Evolutionary conservation across 2,797 vertebrate species (phyloP).

Genomic region (Anguilla anguilla): DNA sequence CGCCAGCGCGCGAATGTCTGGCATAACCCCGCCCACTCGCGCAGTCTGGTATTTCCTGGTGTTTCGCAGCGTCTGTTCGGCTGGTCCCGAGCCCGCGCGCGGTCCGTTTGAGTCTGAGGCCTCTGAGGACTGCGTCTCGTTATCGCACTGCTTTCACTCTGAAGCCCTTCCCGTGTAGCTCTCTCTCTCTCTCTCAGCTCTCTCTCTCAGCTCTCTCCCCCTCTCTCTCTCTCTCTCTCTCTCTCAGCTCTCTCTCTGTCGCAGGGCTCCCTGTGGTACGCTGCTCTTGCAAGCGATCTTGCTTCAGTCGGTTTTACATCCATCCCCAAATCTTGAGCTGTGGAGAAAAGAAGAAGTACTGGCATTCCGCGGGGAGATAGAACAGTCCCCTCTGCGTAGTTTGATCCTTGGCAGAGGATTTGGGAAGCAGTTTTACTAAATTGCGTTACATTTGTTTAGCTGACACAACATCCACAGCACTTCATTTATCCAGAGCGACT

Average conservation of each 20-base stretch:
- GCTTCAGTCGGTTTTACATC: slow-evolving; percentile 8
- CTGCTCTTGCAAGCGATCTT: neutral
- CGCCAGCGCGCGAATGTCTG: neutral
- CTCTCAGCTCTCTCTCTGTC: neutral
- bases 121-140: neutral
- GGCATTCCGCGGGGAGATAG: neutral
- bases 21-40: neutral
- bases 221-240: neutral
- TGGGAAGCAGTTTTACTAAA: neutral
- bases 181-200: neutral
- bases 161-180: neutral
- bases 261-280: neutral
- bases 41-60: neutral
- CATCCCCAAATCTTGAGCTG: neutral
- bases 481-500: too few relatives aligned
- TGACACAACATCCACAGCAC: too few relatives aligned
- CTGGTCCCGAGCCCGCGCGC: neutral
- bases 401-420: neutral
- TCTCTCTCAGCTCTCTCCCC: neutral
- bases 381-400: neutral
- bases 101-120: neutral
- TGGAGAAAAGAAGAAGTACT: neutral
- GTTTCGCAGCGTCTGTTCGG: neutral
- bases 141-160: neutral
- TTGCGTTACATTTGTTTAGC: neutral